Evolutionary conservation across 1,140 invertebrate genomes (phyloP).

Genomic region (Mamestra configurata): DNA sequence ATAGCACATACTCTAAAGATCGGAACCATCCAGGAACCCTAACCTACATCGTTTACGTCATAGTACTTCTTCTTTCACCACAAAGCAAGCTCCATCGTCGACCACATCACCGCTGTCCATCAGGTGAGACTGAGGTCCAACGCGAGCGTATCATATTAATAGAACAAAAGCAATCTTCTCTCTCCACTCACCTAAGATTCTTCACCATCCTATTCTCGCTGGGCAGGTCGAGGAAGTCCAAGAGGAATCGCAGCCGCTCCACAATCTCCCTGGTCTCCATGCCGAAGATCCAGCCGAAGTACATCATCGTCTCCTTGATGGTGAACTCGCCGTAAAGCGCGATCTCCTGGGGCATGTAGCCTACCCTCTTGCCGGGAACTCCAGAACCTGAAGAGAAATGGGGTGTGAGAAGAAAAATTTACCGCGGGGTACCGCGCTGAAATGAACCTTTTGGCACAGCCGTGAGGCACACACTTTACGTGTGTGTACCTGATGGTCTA

Average conservation of each 20-base stretch:
- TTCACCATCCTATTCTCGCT: slow-evolving; percentile 95
- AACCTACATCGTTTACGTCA: no score
- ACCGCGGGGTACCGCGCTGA: not conserved
- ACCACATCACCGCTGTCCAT: no score
- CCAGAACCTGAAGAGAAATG: slow-evolving; percentile 89
- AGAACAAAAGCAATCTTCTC: no score
- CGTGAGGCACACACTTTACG: no score
- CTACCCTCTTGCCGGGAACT: slow-evolving; percentile 95
- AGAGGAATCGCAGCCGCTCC: slow-evolving; percentile 94
- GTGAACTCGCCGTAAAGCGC: slow-evolving; percentile 98
- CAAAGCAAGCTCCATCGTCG: no score
- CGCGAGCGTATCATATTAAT: no score
- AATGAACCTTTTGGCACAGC: no score
- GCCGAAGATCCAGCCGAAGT: slow-evolving; percentile 98
- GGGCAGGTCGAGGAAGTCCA: slow-evolving; percentile 96
- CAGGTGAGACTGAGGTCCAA: no score
- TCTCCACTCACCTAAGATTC: slow-evolving; percentile 92
- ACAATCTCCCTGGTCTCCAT: slow-evolving; percentile 94
- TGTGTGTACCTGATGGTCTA: no score
- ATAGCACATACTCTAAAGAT: no score
- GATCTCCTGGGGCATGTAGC: slow-evolving; percentile 96
- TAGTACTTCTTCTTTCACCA: no score
- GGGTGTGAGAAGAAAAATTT: not conserved
- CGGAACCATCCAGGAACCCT: no score
- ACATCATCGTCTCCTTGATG: slow-evolving; percentile 98